phyloP scores from a whole-genome alignment of 2,797 vertebrate genomes.

The Falco rusticolus region DNA sequence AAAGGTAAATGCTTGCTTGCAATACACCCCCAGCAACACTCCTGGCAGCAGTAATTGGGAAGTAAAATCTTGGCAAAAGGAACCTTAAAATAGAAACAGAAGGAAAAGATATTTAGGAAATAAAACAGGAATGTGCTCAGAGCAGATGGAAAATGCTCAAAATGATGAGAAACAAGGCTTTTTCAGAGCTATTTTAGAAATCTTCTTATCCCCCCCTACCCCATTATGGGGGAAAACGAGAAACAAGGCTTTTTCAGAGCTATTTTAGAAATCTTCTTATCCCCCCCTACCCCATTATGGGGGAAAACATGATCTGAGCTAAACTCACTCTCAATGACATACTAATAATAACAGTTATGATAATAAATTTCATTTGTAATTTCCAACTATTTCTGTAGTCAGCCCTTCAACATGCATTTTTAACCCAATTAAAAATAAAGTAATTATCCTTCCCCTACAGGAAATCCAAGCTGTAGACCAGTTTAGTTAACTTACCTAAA shows the following conservation, averaged over 20 bases:
- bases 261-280: slow-evolving; percentile 24
- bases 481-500: slow-evolving; percentile 9
- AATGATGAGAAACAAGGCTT: not conserved
- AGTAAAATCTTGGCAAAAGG: slow-evolving; percentile 21
- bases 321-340: slow-evolving; percentile 18
- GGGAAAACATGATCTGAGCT: slow-evolving; percentile 39
- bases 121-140: slow-evolving; percentile 34
- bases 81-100: slow-evolving; percentile 52
- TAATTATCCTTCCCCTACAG: not conserved
- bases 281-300: not conserved
- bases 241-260: not conserved
- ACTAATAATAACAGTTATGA: slow-evolving; percentile 35
- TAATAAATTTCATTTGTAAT: slow-evolving; percentile 14
- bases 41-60: not conserved
- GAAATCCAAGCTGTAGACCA: slow-evolving; percentile 29
- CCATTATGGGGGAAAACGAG: not conserved
- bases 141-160: slow-evolving; percentile 57
- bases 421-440: slow-evolving; percentile 57
- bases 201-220: not conserved
- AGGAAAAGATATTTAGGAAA: slow-evolving; percentile 53
- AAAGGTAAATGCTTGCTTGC: slow-evolving; percentile 1
- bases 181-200: slow-evolving; percentile 40
- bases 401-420: not conserved
- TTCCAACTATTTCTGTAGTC: slow-evolving; percentile 4
- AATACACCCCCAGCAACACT: not conserved